Evolutionary conservation across 2,888 invertebrate species (phyloP).

Genomic region (Sceliomorpha sp.): DNA sequence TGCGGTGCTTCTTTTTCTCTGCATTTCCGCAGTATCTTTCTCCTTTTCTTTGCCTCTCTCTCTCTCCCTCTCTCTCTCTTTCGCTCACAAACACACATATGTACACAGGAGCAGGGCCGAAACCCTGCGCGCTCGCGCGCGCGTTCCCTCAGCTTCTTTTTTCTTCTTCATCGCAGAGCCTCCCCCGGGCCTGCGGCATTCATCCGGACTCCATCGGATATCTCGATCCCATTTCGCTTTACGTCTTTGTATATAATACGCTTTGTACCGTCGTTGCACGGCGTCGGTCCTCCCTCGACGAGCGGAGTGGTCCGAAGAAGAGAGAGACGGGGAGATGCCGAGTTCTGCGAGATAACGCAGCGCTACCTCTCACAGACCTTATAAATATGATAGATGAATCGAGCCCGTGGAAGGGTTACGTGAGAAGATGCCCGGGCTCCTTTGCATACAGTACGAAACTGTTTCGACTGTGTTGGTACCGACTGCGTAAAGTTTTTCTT

Average conservation of each 20-base stretch:
- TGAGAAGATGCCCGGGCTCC: constrained; percentile 19
- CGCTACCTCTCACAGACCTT: constrained; percentile 41
- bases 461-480: too few relatives aligned
- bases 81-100: too few relatives aligned
- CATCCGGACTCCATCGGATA: constrained; percentile 64
- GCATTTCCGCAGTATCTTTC: too few relatives aligned
- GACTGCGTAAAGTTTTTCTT: too few relatives aligned
- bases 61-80: too few relatives aligned
- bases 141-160: constrained; percentile 8
- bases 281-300: constrained; percentile 20
- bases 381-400: constrained; percentile 46
- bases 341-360: constrained; percentile 30
- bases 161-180: constrained; percentile 8
- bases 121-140: too few relatives aligned
- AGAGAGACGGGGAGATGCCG: too few relatives aligned
- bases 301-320: too few relatives aligned
- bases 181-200: constrained; percentile 32
- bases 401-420: constrained; percentile 16
- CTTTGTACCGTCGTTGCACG: constrained; percentile 67
- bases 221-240: constrained; percentile 74
- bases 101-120: too few relatives aligned
- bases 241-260: constrained; percentile 75
- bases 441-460: constrained; percentile 16
- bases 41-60: too few relatives aligned
- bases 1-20: too few relatives aligned